Evolutionary conservation across 1,140 invertebrate genomes (phyloP).

Genomic region (Augochlora pura): DNA sequence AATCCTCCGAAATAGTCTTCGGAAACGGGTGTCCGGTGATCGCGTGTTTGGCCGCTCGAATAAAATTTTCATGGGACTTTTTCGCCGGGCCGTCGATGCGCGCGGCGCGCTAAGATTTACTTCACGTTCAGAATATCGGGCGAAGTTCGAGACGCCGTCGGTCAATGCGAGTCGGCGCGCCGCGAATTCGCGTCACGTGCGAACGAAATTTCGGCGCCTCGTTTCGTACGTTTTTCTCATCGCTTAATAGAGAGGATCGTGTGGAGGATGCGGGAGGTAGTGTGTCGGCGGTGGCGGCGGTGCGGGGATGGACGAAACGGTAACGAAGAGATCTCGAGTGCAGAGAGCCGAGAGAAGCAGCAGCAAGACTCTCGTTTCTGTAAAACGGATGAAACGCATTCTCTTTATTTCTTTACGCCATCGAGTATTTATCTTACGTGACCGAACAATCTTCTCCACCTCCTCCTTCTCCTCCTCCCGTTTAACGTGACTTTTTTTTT

Average conservation of each 20-base stretch:
- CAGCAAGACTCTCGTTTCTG: constrained; percentile 54
- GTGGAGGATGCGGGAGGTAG: background rate
- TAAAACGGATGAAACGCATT: constrained; percentile 75
- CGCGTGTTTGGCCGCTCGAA: background rate
- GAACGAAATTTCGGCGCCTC: constrained; percentile 58
- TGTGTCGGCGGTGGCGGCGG: too few species aligned
- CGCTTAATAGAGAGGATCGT: constrained; percentile 42
- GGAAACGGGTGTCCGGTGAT: background rate
- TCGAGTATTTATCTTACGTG: constrained; percentile 61
- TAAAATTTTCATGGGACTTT: constrained; percentile 21
- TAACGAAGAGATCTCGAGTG: background rate
- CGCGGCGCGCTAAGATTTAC: constrained; percentile 30
- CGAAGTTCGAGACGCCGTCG: constrained; percentile 9
- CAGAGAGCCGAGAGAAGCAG: constrained; percentile 40
- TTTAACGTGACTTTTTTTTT: constrained; percentile 50
- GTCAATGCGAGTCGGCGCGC: constrained; percentile 3
- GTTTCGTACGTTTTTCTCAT: constrained; percentile 27
- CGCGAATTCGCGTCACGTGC: constrained; percentile 66
- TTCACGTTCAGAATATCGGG: constrained; percentile 30
- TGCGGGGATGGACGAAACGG: too few species aligned
- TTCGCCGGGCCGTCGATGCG: background rate
- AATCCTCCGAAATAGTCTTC: background rate
- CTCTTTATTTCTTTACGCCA: constrained; percentile 66
- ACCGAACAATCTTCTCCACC: constrained; percentile 41
- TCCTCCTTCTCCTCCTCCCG: background rate